Conservation (phyloP, 2,113 vertebrate species). For the Callopanchax toddi region DNA sequence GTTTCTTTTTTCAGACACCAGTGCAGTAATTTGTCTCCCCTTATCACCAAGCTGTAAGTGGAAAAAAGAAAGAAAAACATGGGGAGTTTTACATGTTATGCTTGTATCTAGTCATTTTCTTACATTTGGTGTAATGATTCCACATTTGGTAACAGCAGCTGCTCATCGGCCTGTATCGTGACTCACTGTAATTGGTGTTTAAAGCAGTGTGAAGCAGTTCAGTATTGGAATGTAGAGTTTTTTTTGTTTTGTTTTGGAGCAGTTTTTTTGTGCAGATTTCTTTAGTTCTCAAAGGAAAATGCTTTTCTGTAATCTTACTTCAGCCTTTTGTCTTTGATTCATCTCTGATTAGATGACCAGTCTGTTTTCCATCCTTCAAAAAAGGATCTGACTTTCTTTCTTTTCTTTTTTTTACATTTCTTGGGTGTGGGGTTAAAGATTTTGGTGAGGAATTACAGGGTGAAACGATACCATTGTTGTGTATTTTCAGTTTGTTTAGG, state of each 20-base stretch:
- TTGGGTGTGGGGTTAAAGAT: too few relatives aligned
- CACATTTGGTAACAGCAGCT: conserved; percentile 67
- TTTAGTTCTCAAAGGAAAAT: conserved; percentile 27
- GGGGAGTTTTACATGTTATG: conserved; percentile 63
- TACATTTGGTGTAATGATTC: conserved; percentile 75
- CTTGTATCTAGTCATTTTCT: conserved; percentile 57
- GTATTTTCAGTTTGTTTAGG: conserved; percentile 3
- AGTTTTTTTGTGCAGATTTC: conserved; percentile 28
- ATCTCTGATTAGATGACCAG: conserved; percentile 11
- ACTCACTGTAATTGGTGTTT: conserved; percentile 64
- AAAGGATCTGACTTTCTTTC: background rate
- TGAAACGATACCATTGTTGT: conserved; percentile 47
- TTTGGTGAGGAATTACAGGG: conserved; percentile 7
- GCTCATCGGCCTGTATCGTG: conserved; percentile 59
- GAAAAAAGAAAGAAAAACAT: conserved; percentile 48
- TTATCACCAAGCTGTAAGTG: conserved; percentile 43
- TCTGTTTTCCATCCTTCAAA: conserved; percentile 14
- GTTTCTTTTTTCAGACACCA: conserved; percentile 71
- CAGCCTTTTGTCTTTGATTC: conserved; percentile 16
- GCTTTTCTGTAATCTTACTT: too few relatives aligned
- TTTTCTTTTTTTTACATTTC: too few relatives aligned
- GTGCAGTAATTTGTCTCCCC: conserved; percentile 67
- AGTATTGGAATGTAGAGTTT: conserved; percentile 60
- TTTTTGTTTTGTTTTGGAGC: conserved; percentile 45
- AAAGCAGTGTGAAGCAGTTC: conserved; percentile 62